phyloP scores from a whole-genome alignment of 92 coral and sea anemone genomes.

The Paramuricea clavata region DNA sequence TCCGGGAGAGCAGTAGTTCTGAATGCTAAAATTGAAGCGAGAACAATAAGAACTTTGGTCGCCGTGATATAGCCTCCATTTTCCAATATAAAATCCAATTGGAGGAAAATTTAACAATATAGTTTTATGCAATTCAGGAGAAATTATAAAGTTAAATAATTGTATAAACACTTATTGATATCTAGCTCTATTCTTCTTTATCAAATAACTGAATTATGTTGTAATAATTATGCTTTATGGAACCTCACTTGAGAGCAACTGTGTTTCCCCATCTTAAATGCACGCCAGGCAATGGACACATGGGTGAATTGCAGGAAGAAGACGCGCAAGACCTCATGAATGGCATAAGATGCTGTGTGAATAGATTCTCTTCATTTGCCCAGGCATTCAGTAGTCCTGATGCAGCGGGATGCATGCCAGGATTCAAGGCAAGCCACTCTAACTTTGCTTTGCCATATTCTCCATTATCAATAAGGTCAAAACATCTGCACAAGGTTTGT shows the following conservation, averaged over 20 bases:
- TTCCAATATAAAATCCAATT: no score
- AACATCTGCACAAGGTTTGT: conserved; percentile 55
- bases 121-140: neutral
- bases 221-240: neutral
- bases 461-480: conserved; percentile 37
- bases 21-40: neutral
- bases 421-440: conserved; percentile 46
- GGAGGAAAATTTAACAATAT: no score
- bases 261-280: conserved; percentile 63
- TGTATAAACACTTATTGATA: no score
- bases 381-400: conserved; percentile 1
- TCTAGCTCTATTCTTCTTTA: no score
- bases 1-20: conserved; percentile 15
- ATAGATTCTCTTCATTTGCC: conserved; percentile 57
- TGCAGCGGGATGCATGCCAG: conserved; percentile 11
- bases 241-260: conserved; percentile 57
- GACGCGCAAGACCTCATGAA: conserved; percentile 51
- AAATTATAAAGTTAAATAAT: no score
- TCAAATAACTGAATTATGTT: neutral
- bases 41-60: no score
- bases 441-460: conserved; percentile 41
- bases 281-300: conserved; percentile 56
- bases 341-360: conserved; percentile 57
- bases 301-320: conserved; percentile 35
- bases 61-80: no score